phyloP scores from a whole-genome alignment of 1,140 invertebrate genomes.

The Polypedilum vanderplanki region DNA sequence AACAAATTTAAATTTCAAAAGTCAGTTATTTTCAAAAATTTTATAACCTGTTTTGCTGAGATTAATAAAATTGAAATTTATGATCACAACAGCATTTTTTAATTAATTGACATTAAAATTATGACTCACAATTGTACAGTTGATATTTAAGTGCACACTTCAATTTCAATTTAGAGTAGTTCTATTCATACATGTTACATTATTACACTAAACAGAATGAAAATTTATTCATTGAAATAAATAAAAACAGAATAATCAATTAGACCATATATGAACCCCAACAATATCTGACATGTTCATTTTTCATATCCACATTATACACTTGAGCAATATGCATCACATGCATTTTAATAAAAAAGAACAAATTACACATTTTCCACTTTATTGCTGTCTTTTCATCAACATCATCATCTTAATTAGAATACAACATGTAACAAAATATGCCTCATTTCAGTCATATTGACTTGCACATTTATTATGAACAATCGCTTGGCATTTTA shows the following conservation, averaged over 20 bases:
- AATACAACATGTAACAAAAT: slow-evolving; percentile 14
- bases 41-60: too few relatives aligned
- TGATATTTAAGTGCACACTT: too few relatives aligned
- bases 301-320: not conserved
- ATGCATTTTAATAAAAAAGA: not conserved
- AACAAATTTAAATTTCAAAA: too few relatives aligned
- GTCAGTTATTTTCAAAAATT: too few relatives aligned
- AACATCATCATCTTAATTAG: not conserved
- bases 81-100: too few relatives aligned
- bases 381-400: not conserved
- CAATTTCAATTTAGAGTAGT: too few relatives aligned
- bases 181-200: too few relatives aligned
- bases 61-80: too few relatives aligned
- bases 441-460: not conserved
- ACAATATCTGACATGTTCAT: not conserved
- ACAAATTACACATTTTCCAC: not conserved
- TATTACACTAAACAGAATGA: not conserved
- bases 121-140: too few relatives aligned
- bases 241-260: slow-evolving; percentile 1
- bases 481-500: too few relatives aligned
- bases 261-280: not conserved
- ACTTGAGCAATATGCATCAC: not conserved
- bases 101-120: too few relatives aligned
- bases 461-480: too few relatives aligned
- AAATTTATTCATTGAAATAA: not conserved